Evolutionary conservation across 1,140 invertebrate genomes (phyloP), one percentile per base, ranked within the genome.

Genomic region (Megathymus violae): DNA sequence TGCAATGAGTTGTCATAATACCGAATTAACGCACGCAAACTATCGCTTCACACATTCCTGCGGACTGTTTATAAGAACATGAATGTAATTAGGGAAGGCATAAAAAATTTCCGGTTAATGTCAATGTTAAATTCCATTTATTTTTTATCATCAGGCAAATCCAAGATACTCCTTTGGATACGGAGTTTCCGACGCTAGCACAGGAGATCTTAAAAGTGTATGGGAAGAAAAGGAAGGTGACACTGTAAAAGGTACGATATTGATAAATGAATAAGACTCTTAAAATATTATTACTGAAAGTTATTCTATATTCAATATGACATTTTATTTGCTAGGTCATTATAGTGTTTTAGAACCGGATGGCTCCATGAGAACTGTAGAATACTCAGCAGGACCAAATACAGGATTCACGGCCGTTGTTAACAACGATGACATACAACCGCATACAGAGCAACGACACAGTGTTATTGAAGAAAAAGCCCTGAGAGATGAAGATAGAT

Each of bases 191-290:
- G 92, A 93, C 74, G 83, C 76, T 5, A 82, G 85, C 61, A 95
- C 94, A 41, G 94, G 94, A 4, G 94, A 95, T 68, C 87, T 93
- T 0, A 95, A 95, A 75, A 92, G 92, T 19, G 94, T 94, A 46
- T 93, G 93, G 79, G 94, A 95, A 80, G 89, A 92, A n/a, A 91
- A 94, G 54, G 90, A 93, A 71, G 93, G 93, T 67, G 93, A 93
- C 65, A 91, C 90, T 65, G 91, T 94, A 13, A 91, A 93, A 85
- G 93, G 93, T 90, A 67, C 22, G 9, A 47, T 25, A 58, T 36
- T 47, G 10, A 46, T 17, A 19, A 41, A 9, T 14, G 52, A 38
- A 36, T 48, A 14, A 16, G 10, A 41, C 1, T 4, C 2, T 41
- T 15, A 41, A 14, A 14, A 13, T 1, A 14, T 3, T 11, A 1